Evolutionary conservation across 2,113 vertebrate species (phyloP).

Genomic region (Hemichromis elongatus): DNA sequence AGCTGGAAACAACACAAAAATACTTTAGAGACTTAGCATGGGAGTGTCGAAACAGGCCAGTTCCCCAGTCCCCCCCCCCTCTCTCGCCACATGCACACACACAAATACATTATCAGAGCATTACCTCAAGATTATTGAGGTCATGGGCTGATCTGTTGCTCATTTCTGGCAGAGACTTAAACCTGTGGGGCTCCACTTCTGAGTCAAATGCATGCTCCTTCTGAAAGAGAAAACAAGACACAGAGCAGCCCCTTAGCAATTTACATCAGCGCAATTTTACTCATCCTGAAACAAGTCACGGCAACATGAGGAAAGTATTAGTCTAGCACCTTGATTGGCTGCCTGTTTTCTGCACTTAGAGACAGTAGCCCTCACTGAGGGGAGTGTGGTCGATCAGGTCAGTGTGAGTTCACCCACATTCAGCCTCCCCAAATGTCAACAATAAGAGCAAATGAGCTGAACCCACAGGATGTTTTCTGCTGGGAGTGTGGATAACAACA

Average conservation of each 20-base stretch:
- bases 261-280: conserved; percentile 40
- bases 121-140: conserved; percentile 76
- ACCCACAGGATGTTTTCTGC: conserved; percentile 80
- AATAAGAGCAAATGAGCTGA: conserved; percentile 71
- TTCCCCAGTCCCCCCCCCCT: background rate
- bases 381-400: conserved; percentile 53
- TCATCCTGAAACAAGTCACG: conserved; percentile 49
- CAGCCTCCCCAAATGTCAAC: conserved; percentile 71
- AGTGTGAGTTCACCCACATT: conserved; percentile 70
- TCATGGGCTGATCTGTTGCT: conserved; percentile 74
- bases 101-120: conserved; percentile 31
- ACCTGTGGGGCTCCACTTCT: conserved; percentile 72
- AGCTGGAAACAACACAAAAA: conserved; percentile 60
- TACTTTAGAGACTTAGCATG: conserved; percentile 32
- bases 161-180: conserved; percentile 77
- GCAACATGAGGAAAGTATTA: conserved; percentile 60
- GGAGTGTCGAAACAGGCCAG: conserved; percentile 36
- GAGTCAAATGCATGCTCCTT: conserved; percentile 69
- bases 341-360: conserved; percentile 43
- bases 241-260: conserved; percentile 37
- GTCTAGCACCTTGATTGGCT: conserved; percentile 13
- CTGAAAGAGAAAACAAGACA: conserved; percentile 67
- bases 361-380: conserved; percentile 56
- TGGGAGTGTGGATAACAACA: conserved; percentile 72
- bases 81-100: background rate